A percentile compares a stretch with the other conserved stretches of the same genome.
Conservation (phyloP, 2,113 vertebrate genomes). For the Leuciscus idus region DNA sequence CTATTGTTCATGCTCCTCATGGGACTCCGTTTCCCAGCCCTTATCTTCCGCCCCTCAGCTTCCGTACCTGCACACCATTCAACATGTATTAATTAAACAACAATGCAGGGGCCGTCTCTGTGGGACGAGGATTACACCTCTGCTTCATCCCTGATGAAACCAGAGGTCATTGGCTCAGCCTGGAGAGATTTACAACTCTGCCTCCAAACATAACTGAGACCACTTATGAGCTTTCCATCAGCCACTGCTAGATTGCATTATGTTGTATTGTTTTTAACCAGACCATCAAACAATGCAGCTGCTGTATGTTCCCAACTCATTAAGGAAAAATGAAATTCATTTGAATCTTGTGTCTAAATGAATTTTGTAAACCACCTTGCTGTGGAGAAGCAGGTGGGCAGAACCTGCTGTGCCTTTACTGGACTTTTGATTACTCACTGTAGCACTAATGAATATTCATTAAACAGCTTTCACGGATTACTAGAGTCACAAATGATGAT, state of each 20-base stretch:
- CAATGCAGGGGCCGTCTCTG: conserved; percentile 40
- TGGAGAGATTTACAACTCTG: conserved; percentile 1
- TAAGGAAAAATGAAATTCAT: conserved; percentile 14
- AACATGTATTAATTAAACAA: conserved; percentile 53
- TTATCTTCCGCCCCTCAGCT: conserved; percentile 51
- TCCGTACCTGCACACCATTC: conserved; percentile 44
- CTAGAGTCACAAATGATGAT: neutral
- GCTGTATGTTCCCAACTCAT: neutral
- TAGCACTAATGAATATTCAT: conserved; percentile 23
- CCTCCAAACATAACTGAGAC: conserved; percentile 18
- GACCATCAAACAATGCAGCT: neutral
- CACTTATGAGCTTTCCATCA: neutral
- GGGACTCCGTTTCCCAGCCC: conserved; percentile 8
- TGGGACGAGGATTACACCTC: conserved; percentile 47
- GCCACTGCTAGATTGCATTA: conserved; percentile 1
- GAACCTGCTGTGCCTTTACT: conserved; percentile 4
- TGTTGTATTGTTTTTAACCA: conserved; percentile 33
- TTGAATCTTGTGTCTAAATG: conserved; percentile 29
- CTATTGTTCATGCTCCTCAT: conserved; percentile 12
- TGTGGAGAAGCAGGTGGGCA: conserved; percentile 12
- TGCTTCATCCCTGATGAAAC: conserved; percentile 11
- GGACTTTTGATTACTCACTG: conserved; percentile 28
- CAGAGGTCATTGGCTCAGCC: conserved; percentile 12
- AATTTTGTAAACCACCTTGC: conserved; percentile 24
- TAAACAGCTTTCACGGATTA: neutral